Evolutionary conservation across 2,888 invertebrate species (phyloP), one percentile per base, ranked within the genome.

Genomic region (Ferrisia virgata): DNA sequence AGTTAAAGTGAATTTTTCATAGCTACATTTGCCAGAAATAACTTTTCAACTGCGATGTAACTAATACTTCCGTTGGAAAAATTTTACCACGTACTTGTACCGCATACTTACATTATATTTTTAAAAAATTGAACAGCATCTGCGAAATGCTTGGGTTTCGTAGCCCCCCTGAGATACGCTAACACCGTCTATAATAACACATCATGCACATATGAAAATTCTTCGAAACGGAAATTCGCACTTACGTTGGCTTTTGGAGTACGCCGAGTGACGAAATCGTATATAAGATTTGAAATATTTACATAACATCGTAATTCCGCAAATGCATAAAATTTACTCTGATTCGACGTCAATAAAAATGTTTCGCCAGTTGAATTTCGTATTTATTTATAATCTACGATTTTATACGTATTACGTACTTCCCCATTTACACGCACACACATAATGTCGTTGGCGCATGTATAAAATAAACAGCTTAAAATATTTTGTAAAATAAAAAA

Each of bases 341-440:
- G 11, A 25, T 64, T 33, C 72, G 33, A 72, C 33, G 72, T 72
- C 72, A 28, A 72, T 72, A 18, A 72, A 72, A 72, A 33, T 33
- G 33, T 72, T 72, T 33, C 18, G 33, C 33, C 33, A 1, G n/a
- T 33, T 33, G 31, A 33, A 33, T 72, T 72, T 31, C 33, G 28
- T 64, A 64, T 64, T 64, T 64, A 64, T 64, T 64, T 31, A 64
- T 64, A 64, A 64, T 64, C 64, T 64, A 64, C 64, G 64, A 64
- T 72, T 33, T 72, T 33, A 64, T 43, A n/a, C 11, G n/a, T 43
- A 11, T 5, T 64, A 64, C 5, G 28, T 64, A 64, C 47, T 39
- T 39, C 11, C 11, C 39, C 39, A 39, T 39, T 11, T 39, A 8
- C 39, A 11, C 39, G 11, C n/a, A n/a, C n/a, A n/a, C n/a, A n/a